Conservation (phyloP, 2,113 vertebrate species). For the Nothobranchius kuhntae region DNA sequence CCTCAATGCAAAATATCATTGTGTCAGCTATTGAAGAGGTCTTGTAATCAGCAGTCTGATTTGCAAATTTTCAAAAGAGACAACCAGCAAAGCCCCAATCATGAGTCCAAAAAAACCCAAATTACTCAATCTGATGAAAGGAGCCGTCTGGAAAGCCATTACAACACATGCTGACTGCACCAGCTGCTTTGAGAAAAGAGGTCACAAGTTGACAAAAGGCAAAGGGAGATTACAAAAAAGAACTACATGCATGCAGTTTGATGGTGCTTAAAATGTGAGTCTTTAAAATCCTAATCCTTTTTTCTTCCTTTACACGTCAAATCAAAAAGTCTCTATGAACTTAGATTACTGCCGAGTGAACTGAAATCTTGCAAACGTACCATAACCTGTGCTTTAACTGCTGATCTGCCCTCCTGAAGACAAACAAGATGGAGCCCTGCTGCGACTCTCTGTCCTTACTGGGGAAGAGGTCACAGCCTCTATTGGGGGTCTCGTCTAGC, state of each 20-base stretch:
- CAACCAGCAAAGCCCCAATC: constrained; percentile 7
- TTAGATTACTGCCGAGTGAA: too few species aligned
- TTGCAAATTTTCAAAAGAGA: constrained; percentile 3
- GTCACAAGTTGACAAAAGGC: constrained; percentile 13
- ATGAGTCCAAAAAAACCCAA: constrained; percentile 2
- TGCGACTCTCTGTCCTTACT: constrained; percentile 16
- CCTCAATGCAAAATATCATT: constrained; percentile 18
- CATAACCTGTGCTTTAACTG: too few species aligned
- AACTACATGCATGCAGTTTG: neutral
- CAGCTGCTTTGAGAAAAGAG: constrained; percentile 2
- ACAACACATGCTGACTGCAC: constrained; percentile 10
- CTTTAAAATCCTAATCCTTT: neutral
- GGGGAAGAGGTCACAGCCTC: constrained; percentile 53
- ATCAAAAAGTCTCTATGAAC: too few species aligned
- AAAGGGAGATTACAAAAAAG: too few species aligned
- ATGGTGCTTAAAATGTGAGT: neutral
- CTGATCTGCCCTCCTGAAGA: neutral
- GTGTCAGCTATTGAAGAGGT: constrained; percentile 15
- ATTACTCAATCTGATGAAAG: constrained; percentile 23
- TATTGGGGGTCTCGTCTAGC: constrained; percentile 58
- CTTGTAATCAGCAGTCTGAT: constrained; percentile 19
- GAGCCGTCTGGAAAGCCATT: constrained; percentile 26
- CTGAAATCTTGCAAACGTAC: too few species aligned
- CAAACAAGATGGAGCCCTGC: constrained; percentile 11
- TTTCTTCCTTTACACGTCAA: neutral